phyloP scores from a whole-genome alignment of 2,113 vertebrate species.

The Chloroceryle aenea region DNA sequence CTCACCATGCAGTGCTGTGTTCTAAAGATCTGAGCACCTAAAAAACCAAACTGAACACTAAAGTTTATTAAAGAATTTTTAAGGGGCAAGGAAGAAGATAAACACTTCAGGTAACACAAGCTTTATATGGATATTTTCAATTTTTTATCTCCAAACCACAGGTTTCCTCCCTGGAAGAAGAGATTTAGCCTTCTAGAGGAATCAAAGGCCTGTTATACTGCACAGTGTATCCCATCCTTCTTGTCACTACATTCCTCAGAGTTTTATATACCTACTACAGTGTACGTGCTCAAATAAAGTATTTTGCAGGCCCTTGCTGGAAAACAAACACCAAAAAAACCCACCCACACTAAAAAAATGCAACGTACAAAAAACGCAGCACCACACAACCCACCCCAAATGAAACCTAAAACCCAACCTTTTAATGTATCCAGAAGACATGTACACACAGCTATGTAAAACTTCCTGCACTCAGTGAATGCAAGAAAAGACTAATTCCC shows the following conservation, averaged over 20 bases:
- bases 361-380: too few species aligned
- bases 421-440: background rate
- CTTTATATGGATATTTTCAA: background rate
- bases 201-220: background rate
- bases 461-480: background rate
- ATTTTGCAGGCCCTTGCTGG: background rate
- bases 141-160: background rate
- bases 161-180: background rate
- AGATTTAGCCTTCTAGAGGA: background rate
- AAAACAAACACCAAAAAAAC: background rate
- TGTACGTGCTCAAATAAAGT: background rate
- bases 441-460: accelerated
- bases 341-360: too few species aligned
- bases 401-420: background rate
- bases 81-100: background rate
- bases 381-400: background rate
- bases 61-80: background rate
- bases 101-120: accelerated
- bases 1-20: background rate
- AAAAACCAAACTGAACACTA: background rate
- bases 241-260: background rate
- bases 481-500: background rate
- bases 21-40: background rate
- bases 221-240: background rate
- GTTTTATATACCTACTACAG: background rate